phyloP scores from a whole-genome alignment of 2,113 vertebrate genomes.

The Hemiprocne comata region DNA sequence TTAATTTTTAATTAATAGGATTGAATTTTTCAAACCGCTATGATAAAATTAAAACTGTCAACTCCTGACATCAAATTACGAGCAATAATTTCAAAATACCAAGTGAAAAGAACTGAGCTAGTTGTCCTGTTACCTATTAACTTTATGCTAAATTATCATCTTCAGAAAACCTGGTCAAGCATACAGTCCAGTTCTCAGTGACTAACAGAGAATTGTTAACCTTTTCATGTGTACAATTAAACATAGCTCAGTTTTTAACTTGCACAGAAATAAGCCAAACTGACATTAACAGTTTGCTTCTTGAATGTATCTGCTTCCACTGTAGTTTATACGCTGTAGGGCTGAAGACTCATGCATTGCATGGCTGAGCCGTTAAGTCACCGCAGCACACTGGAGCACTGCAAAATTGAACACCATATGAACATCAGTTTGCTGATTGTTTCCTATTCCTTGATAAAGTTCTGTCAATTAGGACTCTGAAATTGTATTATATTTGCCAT shows the following conservation, averaged over 20 bases:
- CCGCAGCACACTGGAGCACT: neutral
- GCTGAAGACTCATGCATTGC: neutral
- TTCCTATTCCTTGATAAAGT: neutral
- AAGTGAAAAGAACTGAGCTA: neutral
- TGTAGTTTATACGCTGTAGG: neutral
- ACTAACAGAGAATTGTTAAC: neutral
- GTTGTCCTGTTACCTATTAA: neutral
- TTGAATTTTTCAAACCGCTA: neutral
- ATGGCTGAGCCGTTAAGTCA: neutral
- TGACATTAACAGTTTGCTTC: neutral
- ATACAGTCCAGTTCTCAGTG: neutral
- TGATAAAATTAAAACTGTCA: neutral
- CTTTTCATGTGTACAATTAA: neutral
- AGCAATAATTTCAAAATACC: neutral
- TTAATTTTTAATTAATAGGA: neutral
- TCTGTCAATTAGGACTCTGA: neutral
- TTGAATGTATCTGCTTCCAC: neutral
- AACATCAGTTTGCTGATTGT: neutral
- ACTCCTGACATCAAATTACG: neutral
- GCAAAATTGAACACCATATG: neutral
- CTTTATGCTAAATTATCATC: neutral
- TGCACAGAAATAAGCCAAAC: neutral
- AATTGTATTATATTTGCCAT: neutral
- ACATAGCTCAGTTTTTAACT: neutral
- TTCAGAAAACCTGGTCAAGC: neutral